Evolutionary conservation across 2,797 vertebrate species (phyloP), one percentile per base, ranked within the genome.

Genomic region (Gallinago nigripennis): DNA sequence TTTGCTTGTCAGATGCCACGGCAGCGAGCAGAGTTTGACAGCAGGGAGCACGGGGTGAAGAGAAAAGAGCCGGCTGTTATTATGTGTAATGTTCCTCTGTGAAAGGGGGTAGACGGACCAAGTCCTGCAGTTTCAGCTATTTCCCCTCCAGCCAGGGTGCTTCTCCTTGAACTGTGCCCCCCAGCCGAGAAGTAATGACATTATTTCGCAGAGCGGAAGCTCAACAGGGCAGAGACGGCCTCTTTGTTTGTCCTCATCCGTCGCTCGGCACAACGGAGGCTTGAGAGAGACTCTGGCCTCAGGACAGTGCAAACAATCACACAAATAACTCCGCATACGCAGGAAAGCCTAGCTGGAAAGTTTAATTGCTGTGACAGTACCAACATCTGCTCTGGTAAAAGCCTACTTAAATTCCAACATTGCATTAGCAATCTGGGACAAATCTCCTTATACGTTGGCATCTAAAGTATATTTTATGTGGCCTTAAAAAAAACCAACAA

Each of bases 291-390:
- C 78, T 61, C 30, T 41, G 64, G 69, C 71, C 81, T 87, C 4
- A 2, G 65, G 72, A 90, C 39, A 60, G 64, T 11, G 48, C 51
- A 80, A 95, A 63, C 39, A 94, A 68, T 72, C 48, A 6, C 28
- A 80, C 35, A 86, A 88, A 88, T 68, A 89, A 58, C 50, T 65
- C 76, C 10, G 5, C 16, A 54, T 9, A 66, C 0, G 2, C 31
- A 73, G 54, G 13, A 87, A 88, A 92, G 64, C 58, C 12, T 5
- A 19, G 7, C 46, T 93, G 85, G 84, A 93, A 90, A 91, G 66
- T 81, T 95, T 91, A 93, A 95, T 96, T 96, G 72, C 51, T 9
- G 2, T 81, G 85, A 85, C 64, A 75, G 68, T 48, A 68, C 57
- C 81, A 85, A 57, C 45, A 79, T 86, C 18, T 81, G 78, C 68